Evolutionary conservation across 2,113 vertebrate genomes (phyloP), one percentile per base, ranked within the genome.

Genomic region (Megaceryle torquata): DNA sequence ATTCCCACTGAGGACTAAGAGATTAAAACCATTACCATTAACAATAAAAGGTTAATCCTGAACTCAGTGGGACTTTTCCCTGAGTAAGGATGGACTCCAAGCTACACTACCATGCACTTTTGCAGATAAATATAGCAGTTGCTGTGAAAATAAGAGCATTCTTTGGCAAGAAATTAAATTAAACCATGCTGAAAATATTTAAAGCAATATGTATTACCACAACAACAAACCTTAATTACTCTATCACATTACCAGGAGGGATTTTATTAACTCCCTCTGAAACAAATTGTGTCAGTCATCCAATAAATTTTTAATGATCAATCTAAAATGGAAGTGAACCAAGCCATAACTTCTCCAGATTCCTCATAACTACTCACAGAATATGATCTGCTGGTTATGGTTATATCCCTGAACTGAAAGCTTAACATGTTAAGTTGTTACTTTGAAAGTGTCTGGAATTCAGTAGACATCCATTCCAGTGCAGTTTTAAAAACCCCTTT

Each of bases 81-180:
- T 85, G 21, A 76, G 39, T 68, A 71, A 84, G 26, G 71, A 91
- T 59, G 31, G 57, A 15, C 50, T 92, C 44, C 53, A 91, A 86
- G 10, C n/a, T 74, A 81, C 26, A 48, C 16, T 67, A 31, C 6
- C 22, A n/a, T 29, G 10, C 29, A 56, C 17, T 65, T 94, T 33
- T 35, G 82, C 9, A 53, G 50, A 69, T 15, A 75, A 68, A 89
- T 79, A 12, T 2, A 1, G 53, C 50, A 78, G 64, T 54, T 69
- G 24, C 35, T 69, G 35, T 79, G 61, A 94, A 92, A 96, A 65
- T 51, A 72, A 89, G 31, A 69, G 50, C 1, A 2, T 5, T 83
- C 33, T 93, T 92, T 88, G 63, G 64, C 81, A 93, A 84, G 64
- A 89, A 94, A 92, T 69, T 6, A 94, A 93, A 91, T 83, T 41